Base-by-base conservation (phyloP, 2,113 vertebrate genomes). In the Ivindomyrus marchei region DNA sequence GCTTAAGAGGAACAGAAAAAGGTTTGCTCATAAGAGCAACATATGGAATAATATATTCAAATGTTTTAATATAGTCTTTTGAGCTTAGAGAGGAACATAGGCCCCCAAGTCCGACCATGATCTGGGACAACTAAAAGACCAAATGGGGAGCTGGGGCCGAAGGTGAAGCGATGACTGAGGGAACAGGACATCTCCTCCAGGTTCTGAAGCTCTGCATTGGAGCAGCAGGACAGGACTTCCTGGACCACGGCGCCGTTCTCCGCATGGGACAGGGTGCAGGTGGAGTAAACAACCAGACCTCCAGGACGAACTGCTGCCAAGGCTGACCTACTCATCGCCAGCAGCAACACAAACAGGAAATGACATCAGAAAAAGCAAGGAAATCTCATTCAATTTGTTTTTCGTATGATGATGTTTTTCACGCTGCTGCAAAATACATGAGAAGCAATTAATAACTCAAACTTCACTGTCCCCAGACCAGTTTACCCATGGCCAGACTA, bases 31-130 rank as follows among this genome's bases (percentile, higher is more conserved):
- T 80, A 77, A 17, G 74, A 42, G 36, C 36, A 80, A 19, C 74
- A 19, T 27, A 80, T 17, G 36, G 15, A 80, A 80, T 42, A 42
- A 6, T 42, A 80, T 42, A 42, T 42, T 80, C 6, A 42, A 15
- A 80, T 8, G 36, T 80, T 19, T 92, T 83, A 93, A 83, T 90
- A 92, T 0, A 49, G 91, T 94, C 96, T 98, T 93, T 94, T 96
- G 92, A 99, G 91, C 92, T 97, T 97, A 90, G 97, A 96, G 89
- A 99, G 83, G 24, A 97, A 99, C 98, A 99, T 99, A 1, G 98
- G 98, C 13, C 98, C 98, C 98, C 98, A 99, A 0, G 97, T 94
- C 93, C 93, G 97, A 24, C 96, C 96, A 0, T 94, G 94, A 89
- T 96, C 94, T 46, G 98, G 98, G 90, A 99, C 95, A 50, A 98